Conservation (phyloP, 2,797 vertebrate species). For the Setipinna tenuifilis region DNA sequence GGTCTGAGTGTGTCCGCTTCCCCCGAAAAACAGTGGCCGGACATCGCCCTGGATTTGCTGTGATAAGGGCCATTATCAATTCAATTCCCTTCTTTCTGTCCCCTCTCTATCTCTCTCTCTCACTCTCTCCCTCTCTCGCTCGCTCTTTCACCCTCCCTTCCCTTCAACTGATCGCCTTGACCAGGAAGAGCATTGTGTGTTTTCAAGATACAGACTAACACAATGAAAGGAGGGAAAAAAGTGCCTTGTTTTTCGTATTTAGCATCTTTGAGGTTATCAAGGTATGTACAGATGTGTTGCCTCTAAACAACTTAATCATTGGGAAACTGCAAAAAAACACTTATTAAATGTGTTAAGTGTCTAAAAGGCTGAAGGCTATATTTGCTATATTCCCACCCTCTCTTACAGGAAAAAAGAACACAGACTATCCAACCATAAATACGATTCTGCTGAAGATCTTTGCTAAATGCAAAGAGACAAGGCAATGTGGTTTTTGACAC, state of each 20-base stretch:
- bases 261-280: background rate
- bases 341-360: too few relatives aligned
- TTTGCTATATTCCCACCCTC: background rate
- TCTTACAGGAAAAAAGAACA: background rate
- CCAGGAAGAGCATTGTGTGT: conserved; percentile 27
- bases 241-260: background rate
- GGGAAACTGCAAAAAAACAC: background rate
- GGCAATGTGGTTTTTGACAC: conserved; percentile 44
- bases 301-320: background rate
- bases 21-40: conserved; percentile 42
- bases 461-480: conserved; percentile 53
- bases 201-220: conserved; percentile 9
- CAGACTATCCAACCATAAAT: background rate
- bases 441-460: background rate
- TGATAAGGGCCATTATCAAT: conserved; percentile 54
- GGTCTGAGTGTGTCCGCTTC: conserved; percentile 10
- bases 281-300: background rate
- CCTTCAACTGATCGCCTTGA: conserved; percentile 3
- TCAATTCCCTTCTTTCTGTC: background rate
- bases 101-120: too few relatives aligned
- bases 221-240: conserved; percentile 27
- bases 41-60: conserved; percentile 55
- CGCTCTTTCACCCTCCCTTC: background rate
- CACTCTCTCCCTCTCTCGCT: too few relatives aligned
- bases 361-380: background rate